Evolutionary conservation across 2,797 vertebrate species (phyloP), one percentile per base, ranked within the genome.

Genomic region (Hirundo rustica): DNA sequence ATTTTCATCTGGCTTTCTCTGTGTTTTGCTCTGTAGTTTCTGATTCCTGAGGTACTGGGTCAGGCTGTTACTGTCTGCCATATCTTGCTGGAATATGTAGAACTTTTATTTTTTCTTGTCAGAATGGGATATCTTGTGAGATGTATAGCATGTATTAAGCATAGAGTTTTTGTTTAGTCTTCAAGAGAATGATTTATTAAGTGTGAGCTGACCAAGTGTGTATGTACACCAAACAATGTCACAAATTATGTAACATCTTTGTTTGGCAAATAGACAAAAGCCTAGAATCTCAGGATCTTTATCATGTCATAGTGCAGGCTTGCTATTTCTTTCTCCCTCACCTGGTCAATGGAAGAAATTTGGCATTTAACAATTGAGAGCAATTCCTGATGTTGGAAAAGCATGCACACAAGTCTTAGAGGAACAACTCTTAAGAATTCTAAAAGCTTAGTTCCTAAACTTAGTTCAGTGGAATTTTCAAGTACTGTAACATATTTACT

Each of bases 401-500:
- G 20, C 27, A 30, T 21, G 27, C 23, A 15, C n/a, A 22, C 36
- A n/a, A 48, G n/a, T 62, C 32, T 82, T 29, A 50, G 32, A 62
- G 32, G 3, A 27, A 18, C 36, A 76, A 4, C 16, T 68, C 64
- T 64, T 16, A 64, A 15, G 32, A 50, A 29, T 72, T 64, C 26
- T 53, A 13, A 62, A 84, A 88, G 25, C 54, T 51, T 20, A 30
- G 19, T 64, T 80, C 50, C 73, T 88, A 73, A 84, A 95, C 38
- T 94, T 96, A 91, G 87, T 92, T 94, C 77, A 85, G 92, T 87
- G 91, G 67, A 95, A 86, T 96, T 96, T 94, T 97, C 78, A 92
- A 96, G 90, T 84, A 92, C 73, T 96, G 71, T 72, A 95, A 34
- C 45, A 87, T 97, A 97, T 97, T 97, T 96, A 97, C 92, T 96